Evolutionary conservation across 2,888 invertebrate genomes (phyloP), one percentile per base, ranked within the genome.

Genomic region (Baccha elongata): DNA sequence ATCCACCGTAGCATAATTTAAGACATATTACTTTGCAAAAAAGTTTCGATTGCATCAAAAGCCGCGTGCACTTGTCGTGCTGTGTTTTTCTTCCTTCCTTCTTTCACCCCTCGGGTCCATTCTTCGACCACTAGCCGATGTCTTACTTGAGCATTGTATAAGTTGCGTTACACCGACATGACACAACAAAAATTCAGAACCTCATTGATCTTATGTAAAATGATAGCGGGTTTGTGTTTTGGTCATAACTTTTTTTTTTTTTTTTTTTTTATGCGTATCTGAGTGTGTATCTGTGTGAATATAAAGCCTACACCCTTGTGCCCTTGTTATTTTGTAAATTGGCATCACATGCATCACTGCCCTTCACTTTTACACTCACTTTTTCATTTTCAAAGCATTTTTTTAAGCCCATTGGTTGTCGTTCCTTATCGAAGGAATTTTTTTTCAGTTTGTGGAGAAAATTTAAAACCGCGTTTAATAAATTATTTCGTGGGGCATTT

Each of bases 401-500:
- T 35, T 29, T 29, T 68, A 7, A 6, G 32, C 32, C 32, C 32
- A 19, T 53, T n/a, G n/a, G n/a, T 35, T 5, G 32, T 21, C 35
- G 19, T 37, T 53, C 26, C 37, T 58, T 58, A 58, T 58, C 58
- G 58, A 26, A 58, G 40, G 58, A 40, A 60, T 19, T 73, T 71
- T 68, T 58, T 87, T 13, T 52, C 15, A 40, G 21, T 35, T 23
- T 68, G 26, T 74, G 64, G 64, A 58, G 69, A 74, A 74, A 80
- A 80, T 58, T 80, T 74, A 81, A 81, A 58, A 74, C 52, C 65
- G 55, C 69, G 64, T 69, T 88, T 88, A 88, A 88, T 88, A 88
- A 88, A 88, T 88, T 88, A 88, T 88, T 88, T 88, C 86, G 88
- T 88, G 87, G n/a, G 88, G 88, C 87, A 87, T 87, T 88, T 88